These are phyloP conservation scores for Aspidapion aeneum DNA, from an alignment of 2,888 invertebrate species.

Conservation along the genomic window DNA sequence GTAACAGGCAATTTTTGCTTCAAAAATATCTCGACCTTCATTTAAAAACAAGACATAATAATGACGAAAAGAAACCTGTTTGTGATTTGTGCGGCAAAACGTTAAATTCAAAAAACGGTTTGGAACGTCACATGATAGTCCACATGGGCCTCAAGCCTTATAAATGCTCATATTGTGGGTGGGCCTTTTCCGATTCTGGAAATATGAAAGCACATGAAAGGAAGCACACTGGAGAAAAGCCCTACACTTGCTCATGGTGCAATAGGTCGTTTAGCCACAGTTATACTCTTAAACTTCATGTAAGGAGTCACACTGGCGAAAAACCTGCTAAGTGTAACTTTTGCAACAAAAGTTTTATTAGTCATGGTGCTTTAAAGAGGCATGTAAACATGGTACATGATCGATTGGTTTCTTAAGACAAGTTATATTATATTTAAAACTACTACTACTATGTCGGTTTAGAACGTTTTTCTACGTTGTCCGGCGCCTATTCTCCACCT, in stretches of 20 bases:
- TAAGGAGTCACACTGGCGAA: constrained; percentile 47
- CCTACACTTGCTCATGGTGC: constrained; percentile 51
- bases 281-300: constrained; percentile 29
- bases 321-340: constrained; percentile 52
- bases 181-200: constrained; percentile 54
- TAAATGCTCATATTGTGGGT: constrained; percentile 55
- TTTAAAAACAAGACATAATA: constrained; percentile 44
- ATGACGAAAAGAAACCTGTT: constrained; percentile 30
- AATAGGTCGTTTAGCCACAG: constrained; percentile 33
- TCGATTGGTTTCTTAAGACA: no score
- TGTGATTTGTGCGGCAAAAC: constrained; percentile 54
- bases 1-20: constrained; percentile 30
- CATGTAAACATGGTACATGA: constrained; percentile 31
- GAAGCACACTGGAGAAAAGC: constrained; percentile 53
- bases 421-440: no score
- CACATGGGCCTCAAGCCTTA: constrained; percentile 46
- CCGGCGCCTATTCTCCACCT: no score
- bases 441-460: no score
- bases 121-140: constrained; percentile 35
- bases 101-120: constrained; percentile 43
- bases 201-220: constrained; percentile 47
- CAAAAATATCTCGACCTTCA: constrained; percentile 33
- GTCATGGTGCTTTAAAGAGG: constrained; percentile 33
- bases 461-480: no score
- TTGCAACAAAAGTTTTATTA: constrained; percentile 36